Base-by-base conservation (phyloP, 1,140 invertebrate species). In the Eufriesea mexicana region DNA sequence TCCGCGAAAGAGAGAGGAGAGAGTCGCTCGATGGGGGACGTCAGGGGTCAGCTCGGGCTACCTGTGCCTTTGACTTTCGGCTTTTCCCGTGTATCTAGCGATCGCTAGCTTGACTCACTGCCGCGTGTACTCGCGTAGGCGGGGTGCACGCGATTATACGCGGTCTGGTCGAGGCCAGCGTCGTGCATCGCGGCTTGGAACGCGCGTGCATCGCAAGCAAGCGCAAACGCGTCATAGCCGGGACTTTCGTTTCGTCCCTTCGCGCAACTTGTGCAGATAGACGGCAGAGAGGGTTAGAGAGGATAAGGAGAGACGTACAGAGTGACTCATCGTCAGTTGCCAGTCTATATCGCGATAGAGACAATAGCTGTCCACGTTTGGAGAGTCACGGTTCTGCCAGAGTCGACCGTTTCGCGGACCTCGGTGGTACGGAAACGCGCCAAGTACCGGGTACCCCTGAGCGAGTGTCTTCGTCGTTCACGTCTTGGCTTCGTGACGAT, bases 11-110 rank as follows among this genome's bases (percentile, higher is more conserved):
- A 6, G 14, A 25, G 71, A 1, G 35, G 1, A 1, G 35, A 35
- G 35, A 35, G 35, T 2, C 35, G 1, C 35, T 35, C 35, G 35
- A n/a, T n/a, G n/a, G n/a, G 35, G 35, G 35, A 35, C 35, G 35
- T 35, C 35, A n/a, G n/a, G n/a, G n/a, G n/a, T n/a, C n/a, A n/a
- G n/a, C n/a, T n/a, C n/a, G n/a, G n/a, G n/a, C n/a, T n/a, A n/a
- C n/a, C n/a, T n/a, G n/a, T n/a, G n/a, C n/a, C n/a, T n/a, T n/a
- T n/a, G n/a, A n/a, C n/a, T n/a, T n/a, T n/a, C n/a, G n/a, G n/a
- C n/a, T n/a, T 86, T 86, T 55, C 67, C 75, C 54, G 54, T 71
- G 83, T 86, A 84, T 80, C 85, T 55, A 80, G 28, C 86, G 61
- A 86, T 84, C 82, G 28, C 1, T 35, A 35, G 77, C n/a, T 84